phyloP scores from a whole-genome alignment of 2,888 invertebrate species.

The Synanthedon myopaeformis region DNA sequence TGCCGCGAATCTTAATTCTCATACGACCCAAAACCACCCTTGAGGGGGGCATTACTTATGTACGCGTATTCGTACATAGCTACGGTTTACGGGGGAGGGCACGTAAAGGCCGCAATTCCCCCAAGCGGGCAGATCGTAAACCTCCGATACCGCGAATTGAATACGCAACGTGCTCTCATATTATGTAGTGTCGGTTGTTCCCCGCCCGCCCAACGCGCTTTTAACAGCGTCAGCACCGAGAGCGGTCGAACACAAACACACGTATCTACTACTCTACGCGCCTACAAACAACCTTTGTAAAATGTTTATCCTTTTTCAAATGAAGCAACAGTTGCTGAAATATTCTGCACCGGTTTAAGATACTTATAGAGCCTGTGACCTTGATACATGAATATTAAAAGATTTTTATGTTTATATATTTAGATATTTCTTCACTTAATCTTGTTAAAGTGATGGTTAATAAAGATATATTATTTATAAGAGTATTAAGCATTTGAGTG shows the following conservation, averaged over 20 bases:
- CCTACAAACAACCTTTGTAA: neutral
- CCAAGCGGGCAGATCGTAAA: slow-evolving; percentile 64
- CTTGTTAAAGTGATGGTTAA: no score
- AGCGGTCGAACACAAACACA: neutral
- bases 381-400: no score
- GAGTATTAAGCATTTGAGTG: no score
- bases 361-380: no score
- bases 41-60: slow-evolving; percentile 48
- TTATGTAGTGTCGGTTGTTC: slow-evolving; percentile 41
- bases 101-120: slow-evolving; percentile 61
- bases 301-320: neutral
- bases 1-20: slow-evolving; percentile 60
- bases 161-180: slow-evolving; percentile 43
- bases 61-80: slow-evolving; percentile 36
- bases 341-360: no score
- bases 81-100: slow-evolving; percentile 41
- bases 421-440: no score
- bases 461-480: no score
- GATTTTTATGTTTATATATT: no score
- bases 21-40: slow-evolving; percentile 38
- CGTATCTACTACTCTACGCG: neutral
- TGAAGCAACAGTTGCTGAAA: neutral
- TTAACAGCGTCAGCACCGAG: neutral
- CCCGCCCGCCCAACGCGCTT: slow-evolving; percentile 11
- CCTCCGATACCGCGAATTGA: slow-evolving; percentile 65